These are phyloP conservation scores for Seriola quinqueradiata DNA, from an alignment of 2,113 vertebrate genomes.

Conservation along the genomic window DNA sequence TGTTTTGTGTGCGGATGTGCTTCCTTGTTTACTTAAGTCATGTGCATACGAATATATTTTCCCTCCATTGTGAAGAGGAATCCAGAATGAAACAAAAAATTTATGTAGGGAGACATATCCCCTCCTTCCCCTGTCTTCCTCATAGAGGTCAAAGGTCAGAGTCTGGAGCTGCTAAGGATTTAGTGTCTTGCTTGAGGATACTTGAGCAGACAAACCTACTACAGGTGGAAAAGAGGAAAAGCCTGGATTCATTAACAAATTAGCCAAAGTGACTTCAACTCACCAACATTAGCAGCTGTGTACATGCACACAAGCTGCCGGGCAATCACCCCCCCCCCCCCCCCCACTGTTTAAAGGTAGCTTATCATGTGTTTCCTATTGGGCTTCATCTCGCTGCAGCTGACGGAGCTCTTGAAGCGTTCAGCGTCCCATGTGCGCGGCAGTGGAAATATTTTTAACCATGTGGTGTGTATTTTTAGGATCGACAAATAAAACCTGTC, in stretches of 20 bases:
- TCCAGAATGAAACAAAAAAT: too few relatives aligned
- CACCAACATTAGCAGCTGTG: background rate
- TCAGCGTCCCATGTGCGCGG: constrained; percentile 31
- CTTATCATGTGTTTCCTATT: constrained; percentile 61
- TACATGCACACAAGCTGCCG: constrained; percentile 5
- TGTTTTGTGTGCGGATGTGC: background rate
- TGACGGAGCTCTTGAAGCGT: constrained; percentile 33
- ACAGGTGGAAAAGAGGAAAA: background rate
- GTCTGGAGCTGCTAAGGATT: background rate
- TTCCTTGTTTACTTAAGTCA: background rate
- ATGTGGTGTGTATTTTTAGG: constrained; percentile 51
- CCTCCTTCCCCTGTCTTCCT: background rate
- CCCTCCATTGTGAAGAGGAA: background rate
- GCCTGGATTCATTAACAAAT: background rate
- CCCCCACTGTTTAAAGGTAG: constrained; percentile 35
- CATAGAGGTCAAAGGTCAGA: constrained; percentile 11
- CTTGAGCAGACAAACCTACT: background rate
- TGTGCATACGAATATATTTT: background rate
- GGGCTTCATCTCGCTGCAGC: constrained; percentile 55
- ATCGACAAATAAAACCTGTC: constrained; percentile 53
- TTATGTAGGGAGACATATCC: too few relatives aligned
- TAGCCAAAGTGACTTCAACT: background rate
- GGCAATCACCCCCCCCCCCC: background rate
- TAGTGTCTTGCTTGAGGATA: background rate
- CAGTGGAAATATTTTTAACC: constrained; percentile 46